Conservation (phyloP, 2,113 vertebrate genomes). For the Zingel zingel region DNA sequence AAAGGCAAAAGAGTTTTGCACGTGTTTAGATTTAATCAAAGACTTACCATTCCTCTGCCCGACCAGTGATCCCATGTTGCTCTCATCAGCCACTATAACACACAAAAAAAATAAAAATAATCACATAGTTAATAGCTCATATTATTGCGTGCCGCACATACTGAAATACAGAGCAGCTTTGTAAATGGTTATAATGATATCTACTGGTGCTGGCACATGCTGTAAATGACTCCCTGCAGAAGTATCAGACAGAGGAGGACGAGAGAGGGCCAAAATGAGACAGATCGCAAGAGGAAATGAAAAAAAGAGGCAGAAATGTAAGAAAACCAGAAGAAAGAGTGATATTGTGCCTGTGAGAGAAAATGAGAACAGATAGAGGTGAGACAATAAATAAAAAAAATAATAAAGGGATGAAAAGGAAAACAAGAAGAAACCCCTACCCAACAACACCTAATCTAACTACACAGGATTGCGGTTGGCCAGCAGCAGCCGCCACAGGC, state of each 20-base stretch:
- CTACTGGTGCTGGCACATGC: constrained; percentile 12
- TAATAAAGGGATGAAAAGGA: constrained; percentile 53
- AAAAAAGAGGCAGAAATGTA: constrained; percentile 49
- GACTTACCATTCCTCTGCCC: constrained; percentile 75
- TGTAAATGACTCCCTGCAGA: constrained; percentile 45
- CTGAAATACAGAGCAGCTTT: neutral
- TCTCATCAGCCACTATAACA: constrained; percentile 91
- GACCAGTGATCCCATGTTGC: constrained; percentile 87
- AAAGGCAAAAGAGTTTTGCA: neutral
- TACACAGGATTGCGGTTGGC: constrained; percentile 63
- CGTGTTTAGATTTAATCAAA: constrained; percentile 9
- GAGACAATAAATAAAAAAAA: constrained; percentile 67
- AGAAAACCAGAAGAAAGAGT: constrained; percentile 35
- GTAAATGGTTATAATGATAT: constrained; percentile 31
- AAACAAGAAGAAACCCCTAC: constrained; percentile 8
- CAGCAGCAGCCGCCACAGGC: constrained; percentile 59
- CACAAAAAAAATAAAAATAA: constrained; percentile 16
- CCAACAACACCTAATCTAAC: constrained; percentile 65
- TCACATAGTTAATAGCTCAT: constrained; percentile 27
- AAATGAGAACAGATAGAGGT: constrained; percentile 53
- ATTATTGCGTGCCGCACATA: neutral
- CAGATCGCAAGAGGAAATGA: constrained; percentile 64
- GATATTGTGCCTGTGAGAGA: constrained; percentile 44
- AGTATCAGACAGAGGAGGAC: constrained; percentile 2
- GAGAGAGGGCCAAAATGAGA: constrained; percentile 23